Evolutionary conservation across 2,113 vertebrate genomes (phyloP).

Genomic region (Tenrec ecaudatus): DNA sequence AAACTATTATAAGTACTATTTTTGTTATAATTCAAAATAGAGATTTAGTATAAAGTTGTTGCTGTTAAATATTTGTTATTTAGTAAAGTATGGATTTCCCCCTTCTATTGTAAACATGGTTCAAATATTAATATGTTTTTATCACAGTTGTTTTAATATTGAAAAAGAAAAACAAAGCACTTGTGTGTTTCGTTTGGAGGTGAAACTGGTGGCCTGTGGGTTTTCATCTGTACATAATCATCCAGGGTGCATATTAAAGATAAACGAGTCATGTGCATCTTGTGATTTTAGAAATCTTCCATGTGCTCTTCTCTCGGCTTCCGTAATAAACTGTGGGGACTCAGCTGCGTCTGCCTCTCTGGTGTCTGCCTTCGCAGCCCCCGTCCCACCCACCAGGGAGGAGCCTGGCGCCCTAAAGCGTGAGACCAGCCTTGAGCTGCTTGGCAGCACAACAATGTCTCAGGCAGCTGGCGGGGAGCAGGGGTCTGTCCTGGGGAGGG

Average conservation of each 20-base stretch:
- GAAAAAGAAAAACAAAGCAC: slow-evolving; percentile 88
- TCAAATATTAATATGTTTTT: slow-evolving; percentile 98
- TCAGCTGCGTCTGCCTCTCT: slow-evolving; percentile 45
- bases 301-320: slow-evolving; percentile 92
- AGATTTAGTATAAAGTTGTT: slow-evolving; percentile 96
- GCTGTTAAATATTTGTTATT: slow-evolving; percentile 99
- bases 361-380: slow-evolving; percentile 30
- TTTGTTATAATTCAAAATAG: slow-evolving; percentile 99
- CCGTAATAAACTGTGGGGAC: slow-evolving; percentile 91
- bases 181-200: slow-evolving; percentile 91
- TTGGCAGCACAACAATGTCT: not conserved
- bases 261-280: slow-evolving; percentile 92
- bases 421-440: not conserved
- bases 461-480: not conserved
- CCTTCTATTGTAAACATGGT: slow-evolving; percentile 94
- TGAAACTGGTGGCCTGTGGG: slow-evolving; percentile 91
- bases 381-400: not conserved
- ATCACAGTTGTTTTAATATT: slow-evolving; percentile 94
- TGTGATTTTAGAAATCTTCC: slow-evolving; percentile 91
- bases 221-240: slow-evolving; percentile 94
- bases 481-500: not conserved
- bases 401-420: too few relatives aligned
- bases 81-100: slow-evolving; percentile 95
- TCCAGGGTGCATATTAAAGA: slow-evolving; percentile 90
- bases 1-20: slow-evolving; percentile 98